Evolutionary conservation across 64 coral and sea anemone genomes (phyloP).

Genomic region (Acropora tenuis): DNA sequence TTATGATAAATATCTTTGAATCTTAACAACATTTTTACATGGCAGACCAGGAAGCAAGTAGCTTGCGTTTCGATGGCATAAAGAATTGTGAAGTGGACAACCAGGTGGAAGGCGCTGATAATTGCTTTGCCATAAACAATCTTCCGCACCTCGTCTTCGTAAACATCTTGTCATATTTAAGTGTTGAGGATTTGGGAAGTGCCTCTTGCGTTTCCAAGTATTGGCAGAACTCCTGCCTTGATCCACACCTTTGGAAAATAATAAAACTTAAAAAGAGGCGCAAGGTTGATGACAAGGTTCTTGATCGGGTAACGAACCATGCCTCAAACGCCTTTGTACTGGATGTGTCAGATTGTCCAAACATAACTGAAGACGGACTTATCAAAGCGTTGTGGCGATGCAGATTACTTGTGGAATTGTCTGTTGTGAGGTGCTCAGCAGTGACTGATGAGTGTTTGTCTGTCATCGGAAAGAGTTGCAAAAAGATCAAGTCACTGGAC

Average conservation of each 20-base stretch:
- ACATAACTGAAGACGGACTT: constrained; percentile 68
- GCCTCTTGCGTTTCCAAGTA: constrained; percentile 72
- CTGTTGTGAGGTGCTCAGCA: constrained; percentile 54
- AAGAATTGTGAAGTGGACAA: neutral
- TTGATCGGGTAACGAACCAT: constrained; percentile 43
- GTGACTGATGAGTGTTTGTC: constrained; percentile 66
- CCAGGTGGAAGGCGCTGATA: neutral
- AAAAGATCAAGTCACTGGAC: constrained; percentile 61
- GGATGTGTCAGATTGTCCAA: constrained; percentile 79
- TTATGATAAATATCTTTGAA: too few species aligned
- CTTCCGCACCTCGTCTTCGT: constrained; percentile 81
- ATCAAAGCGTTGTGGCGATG: constrained; percentile 55
- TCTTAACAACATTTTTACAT: neutral
- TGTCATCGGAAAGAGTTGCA: constrained; percentile 68
- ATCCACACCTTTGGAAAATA: constrained; percentile 70
- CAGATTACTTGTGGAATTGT: constrained; percentile 51
- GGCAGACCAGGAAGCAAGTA: neutral
- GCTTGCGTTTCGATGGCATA: neutral
- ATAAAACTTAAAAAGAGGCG: constrained; percentile 49
- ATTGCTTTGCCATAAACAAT: constrained; percentile 47
- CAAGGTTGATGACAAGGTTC: constrained; percentile 63
- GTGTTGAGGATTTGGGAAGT: constrained; percentile 52
- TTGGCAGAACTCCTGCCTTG: constrained; percentile 69
- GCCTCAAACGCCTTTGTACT: constrained; percentile 44
- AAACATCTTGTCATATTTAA: constrained; percentile 72